Percentiles rank a stretch among this genome's conserved stretches.
Evolutionary conservation across 2,888 invertebrate genomes (phyloP).

Genomic region (Drosophila koepferae): DNA sequence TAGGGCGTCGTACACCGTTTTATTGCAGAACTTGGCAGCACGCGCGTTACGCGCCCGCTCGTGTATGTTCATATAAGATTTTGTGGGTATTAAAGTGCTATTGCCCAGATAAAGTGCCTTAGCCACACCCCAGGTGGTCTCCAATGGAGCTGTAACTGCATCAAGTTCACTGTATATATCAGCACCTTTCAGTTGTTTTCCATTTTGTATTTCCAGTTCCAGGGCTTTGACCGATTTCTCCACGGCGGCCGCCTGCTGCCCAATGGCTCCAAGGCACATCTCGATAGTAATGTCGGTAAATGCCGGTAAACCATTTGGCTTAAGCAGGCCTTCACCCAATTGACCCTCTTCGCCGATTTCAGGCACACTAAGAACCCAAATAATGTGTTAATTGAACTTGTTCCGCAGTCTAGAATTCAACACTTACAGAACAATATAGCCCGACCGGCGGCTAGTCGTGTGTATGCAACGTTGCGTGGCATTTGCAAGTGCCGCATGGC

Average conservation of each 20-base stretch:
- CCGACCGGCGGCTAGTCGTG: conserved; percentile 58
- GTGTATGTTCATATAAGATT: conserved; percentile 92
- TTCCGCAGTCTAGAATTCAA: neutral
- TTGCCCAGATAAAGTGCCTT: conserved; percentile 93
- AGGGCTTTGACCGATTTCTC: conserved; percentile 91
- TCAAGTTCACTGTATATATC: conserved; percentile 92
- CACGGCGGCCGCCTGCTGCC: conserved; percentile 92
- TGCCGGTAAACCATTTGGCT: conserved; percentile 90
- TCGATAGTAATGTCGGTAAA: conserved; percentile 93
- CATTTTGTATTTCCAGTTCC: conserved; percentile 87
- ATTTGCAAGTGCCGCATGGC: conserved; percentile 45
- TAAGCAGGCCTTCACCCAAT: conserved; percentile 90
- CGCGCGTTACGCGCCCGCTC: conserved; percentile 91
- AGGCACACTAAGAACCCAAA: conserved; percentile 87
- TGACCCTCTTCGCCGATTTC: conserved; percentile 93
- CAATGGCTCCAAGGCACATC: conserved; percentile 93
- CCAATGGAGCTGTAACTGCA: conserved; percentile 89
- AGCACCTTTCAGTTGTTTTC: conserved; percentile 85
- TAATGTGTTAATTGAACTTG: conserved; percentile 10
- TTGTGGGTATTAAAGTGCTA: conserved; percentile 91
- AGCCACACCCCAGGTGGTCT: conserved; percentile 94
- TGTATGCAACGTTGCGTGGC: conserved; percentile 65
- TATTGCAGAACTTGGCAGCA: conserved; percentile 90
- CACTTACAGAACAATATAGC: conserved; percentile 82
- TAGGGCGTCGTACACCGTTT: conserved; percentile 69